Conservation (phyloP, 2,113 vertebrate genomes). For the Tachysurus vachellii region DNA sequence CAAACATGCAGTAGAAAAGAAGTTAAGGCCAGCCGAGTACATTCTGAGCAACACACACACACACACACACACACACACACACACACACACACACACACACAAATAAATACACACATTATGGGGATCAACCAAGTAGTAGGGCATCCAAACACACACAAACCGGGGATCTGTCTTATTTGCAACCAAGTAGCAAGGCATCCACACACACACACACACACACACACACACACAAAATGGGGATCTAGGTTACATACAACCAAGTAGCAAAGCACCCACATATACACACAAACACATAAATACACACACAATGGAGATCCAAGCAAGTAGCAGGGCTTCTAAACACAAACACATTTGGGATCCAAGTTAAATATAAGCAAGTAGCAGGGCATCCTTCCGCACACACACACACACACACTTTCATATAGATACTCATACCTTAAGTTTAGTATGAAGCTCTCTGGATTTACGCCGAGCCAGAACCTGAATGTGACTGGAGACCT, state of each 20-base stretch:
- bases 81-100: conserved; percentile 17
- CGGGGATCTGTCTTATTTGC: too few relatives aligned
- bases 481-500: conserved; percentile 99
- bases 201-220: conserved; percentile 19
- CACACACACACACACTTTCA: conserved; percentile 11
- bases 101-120: conserved; percentile 19
- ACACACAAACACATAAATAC: too few relatives aligned
- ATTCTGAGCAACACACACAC: conserved; percentile 69
- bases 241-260: too few relatives aligned
- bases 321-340: background rate
- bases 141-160: conserved; percentile 26
- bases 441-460: conserved; percentile 98
- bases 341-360: background rate
- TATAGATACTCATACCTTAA: conserved; percentile 90
- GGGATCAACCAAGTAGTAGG: conserved; percentile 79
- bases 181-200: too few relatives aligned
- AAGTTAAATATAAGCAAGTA: too few relatives aligned
- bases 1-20: conserved; percentile 50
- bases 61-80: conserved; percentile 70
- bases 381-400: background rate
- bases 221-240: conserved; percentile 3
- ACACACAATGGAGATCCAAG: too few relatives aligned
- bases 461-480: conserved; percentile 99
- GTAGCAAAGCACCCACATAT: too few relatives aligned
- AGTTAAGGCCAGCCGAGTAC: conserved; percentile 34